These are phyloP conservation scores for Heliconius charithonia DNA, from an alignment of 2,888 invertebrate species.

Conservation along the genomic window DNA sequence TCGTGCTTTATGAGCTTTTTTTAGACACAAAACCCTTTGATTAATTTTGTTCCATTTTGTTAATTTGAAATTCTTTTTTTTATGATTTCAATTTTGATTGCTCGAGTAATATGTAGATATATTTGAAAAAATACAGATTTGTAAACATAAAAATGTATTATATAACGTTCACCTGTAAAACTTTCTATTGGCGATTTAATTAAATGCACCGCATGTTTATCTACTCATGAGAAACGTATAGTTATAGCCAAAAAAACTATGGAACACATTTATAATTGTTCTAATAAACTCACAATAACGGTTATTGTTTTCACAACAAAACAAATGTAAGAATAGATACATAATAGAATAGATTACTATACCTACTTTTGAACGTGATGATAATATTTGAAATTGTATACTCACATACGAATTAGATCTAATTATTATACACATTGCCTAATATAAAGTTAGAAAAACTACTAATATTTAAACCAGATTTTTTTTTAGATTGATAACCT, in stretches of 20 bases:
- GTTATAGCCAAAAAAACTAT: not conserved
- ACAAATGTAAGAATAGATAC: too few relatives aligned
- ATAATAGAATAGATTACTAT: too few relatives aligned
- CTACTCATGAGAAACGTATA: not conserved
- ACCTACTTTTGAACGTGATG: too few relatives aligned
- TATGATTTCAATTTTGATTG: not conserved
- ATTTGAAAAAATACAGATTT: not conserved
- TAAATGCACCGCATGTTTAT: not conserved
- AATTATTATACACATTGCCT: too few relatives aligned
- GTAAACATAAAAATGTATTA: not conserved
- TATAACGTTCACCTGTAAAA: not conserved
- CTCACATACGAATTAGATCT: too few relatives aligned
- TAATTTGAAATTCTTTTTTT: not conserved
- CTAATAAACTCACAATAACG: not conserved
- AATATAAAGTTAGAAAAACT: too few relatives aligned
- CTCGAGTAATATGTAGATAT: not conserved
- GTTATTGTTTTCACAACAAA: too few relatives aligned
- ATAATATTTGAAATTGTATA: too few relatives aligned
- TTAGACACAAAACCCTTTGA: conserved; percentile 26
- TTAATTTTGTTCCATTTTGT: not conserved
- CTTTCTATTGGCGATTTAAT: not conserved
- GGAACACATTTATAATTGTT: not conserved
- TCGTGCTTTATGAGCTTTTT: conserved; percentile 32
- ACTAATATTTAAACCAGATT: too few relatives aligned
- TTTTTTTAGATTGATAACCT: too few relatives aligned